phyloP scores from a whole-genome alignment of 2,797 vertebrate species.

The Eutrigla gurnardus region DNA sequence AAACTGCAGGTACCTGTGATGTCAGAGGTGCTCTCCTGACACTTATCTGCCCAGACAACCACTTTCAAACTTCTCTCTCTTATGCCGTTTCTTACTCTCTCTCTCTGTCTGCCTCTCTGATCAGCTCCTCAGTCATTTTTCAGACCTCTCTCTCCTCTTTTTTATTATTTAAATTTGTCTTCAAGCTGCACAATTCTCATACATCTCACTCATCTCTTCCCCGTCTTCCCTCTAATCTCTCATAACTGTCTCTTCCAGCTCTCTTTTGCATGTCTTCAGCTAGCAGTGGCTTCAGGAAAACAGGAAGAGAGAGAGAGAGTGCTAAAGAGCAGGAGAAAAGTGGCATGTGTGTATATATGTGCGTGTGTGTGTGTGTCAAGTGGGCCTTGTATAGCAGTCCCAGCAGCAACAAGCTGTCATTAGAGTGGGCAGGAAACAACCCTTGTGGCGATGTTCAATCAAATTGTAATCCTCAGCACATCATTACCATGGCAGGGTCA shows the following conservation, averaged over 20 bases:
- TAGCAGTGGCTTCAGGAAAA: constrained; percentile 46
- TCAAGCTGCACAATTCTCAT: constrained; percentile 35
- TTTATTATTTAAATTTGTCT: constrained; percentile 30
- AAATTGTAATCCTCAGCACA: constrained; percentile 84
- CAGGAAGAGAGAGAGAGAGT: constrained; percentile 12
- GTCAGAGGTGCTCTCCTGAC: constrained; percentile 63
- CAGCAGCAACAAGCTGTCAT: constrained; percentile 84
- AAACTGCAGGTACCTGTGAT: constrained; percentile 67
- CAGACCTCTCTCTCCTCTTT: neutral
- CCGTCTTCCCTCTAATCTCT: constrained; percentile 47
- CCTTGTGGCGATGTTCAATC: constrained; percentile 83
- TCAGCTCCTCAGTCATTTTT: constrained; percentile 26
- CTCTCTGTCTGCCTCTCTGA: constrained; percentile 24
- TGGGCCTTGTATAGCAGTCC: constrained; percentile 76
- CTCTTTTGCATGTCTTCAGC: constrained; percentile 49
- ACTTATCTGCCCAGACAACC: constrained; percentile 66
- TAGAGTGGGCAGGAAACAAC: constrained; percentile 85
- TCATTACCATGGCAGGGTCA: constrained; percentile 85
- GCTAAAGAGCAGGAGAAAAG: constrained; percentile 17
- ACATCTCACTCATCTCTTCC: constrained; percentile 40
- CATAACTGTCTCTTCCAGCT: constrained; percentile 38
- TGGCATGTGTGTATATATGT: constrained; percentile 33
- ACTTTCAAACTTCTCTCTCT: constrained; percentile 56
- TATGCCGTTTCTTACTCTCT: constrained; percentile 18
- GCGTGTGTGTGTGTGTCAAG: constrained; percentile 68